phyloP scores from a whole-genome alignment of 2,797 vertebrate species.

The Cetoscarus ocellatus region DNA sequence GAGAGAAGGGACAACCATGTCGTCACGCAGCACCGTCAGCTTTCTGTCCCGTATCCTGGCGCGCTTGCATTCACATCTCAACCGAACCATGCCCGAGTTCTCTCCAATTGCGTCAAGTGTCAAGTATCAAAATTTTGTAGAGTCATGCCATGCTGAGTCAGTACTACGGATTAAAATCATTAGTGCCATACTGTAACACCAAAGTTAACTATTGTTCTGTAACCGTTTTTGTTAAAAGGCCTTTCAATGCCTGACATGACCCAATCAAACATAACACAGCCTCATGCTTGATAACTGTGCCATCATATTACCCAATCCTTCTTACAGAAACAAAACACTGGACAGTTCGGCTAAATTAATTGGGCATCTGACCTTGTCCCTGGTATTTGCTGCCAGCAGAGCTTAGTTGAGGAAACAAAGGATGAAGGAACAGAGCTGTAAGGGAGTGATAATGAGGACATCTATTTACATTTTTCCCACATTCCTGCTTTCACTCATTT shows the following conservation, averaged over 20 bases:
- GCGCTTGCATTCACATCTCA: no score
- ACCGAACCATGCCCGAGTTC: no score
- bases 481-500: slow-evolving; percentile 30
- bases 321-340: slow-evolving; percentile 34
- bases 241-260: slow-evolving; percentile 7
- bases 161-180: no score
- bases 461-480: slow-evolving; percentile 41
- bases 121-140: no score
- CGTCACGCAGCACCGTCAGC: no score
- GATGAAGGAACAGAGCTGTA: slow-evolving; percentile 20
- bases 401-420: slow-evolving; percentile 38
- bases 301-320: slow-evolving; percentile 29
- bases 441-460: slow-evolving; percentile 42
- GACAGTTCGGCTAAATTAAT: slow-evolving; percentile 45
- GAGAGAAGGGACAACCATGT: no score
- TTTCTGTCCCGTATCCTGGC: no score
- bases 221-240: not conserved
- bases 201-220: not conserved
- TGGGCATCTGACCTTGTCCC: slow-evolving; percentile 50
- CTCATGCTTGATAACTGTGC: slow-evolving; percentile 29
- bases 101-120: no score
- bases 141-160: no score
- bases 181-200: not conserved
- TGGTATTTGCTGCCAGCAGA: slow-evolving; percentile 37
- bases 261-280: slow-evolving; percentile 36